Base-by-base conservation (phyloP, 2,797 vertebrate species). In the Falco columbarius region DNA sequence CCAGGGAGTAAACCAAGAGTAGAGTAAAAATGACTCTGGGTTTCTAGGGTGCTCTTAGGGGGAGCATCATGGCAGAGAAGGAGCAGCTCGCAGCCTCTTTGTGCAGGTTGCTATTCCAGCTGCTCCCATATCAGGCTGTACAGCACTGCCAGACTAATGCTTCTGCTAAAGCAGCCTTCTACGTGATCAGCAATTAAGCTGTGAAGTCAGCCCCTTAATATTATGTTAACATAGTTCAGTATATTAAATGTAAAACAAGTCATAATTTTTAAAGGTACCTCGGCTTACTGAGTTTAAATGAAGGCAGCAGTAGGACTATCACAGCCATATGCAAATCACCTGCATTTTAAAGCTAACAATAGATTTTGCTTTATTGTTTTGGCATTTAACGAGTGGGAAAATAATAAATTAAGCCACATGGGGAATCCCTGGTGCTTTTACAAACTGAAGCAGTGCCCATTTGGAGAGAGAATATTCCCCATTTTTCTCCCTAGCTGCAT, bases 371-470 rank as follows among this genome's bases (percentile, higher is more conserved):
- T 98, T 97, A 95, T 95, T 90, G 96, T 96, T 80, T 87, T 96
- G 97, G 95, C 96, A 97, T 98, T 98, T 98, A 96, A 97, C 92
- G 93, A 97, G 97, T 97, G 91, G 91, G 95, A 96, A 96, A 95
- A 93, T 90, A 92, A 95, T 95, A 97, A 97, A 97, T 97, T 88
- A 97, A 97, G 93, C 95, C 97, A 95, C 88, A 59, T 86, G 91
- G 93, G 93, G 94, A 97, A 97, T 90, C 86, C 83, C 89, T 75
- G 80, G 73, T 86, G 95, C 49, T 82, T 84, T 92, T 95, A 91
- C 89, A 83, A 86, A 90, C 95, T 84, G 94, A 92, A 85, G 95
- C 81, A 70, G 40, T 76, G 96, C 52, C 77, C 95, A 92, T 71
- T 89, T 73, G 94, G 75, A 86, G 85, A 91, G 27, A 85, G 75